phyloP scores from a whole-genome alignment of 2,888 invertebrate species.

The Yponomeuta sedellus region DNA sequence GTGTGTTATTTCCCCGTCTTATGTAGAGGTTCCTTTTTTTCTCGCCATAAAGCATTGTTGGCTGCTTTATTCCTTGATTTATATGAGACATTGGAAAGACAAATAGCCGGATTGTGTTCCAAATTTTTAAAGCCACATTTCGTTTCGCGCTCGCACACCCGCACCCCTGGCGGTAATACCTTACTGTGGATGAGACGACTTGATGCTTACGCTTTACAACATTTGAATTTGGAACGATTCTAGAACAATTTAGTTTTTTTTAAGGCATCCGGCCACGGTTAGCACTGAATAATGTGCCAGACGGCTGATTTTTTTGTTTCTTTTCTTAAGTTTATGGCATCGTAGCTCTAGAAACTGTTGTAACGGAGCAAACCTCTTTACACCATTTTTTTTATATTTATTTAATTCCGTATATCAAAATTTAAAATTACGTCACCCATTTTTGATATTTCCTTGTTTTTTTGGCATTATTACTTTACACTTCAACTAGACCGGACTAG shows the following conservation, averaged over 20 bases:
- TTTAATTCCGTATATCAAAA: no score
- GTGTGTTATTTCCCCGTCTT: slow-evolving; percentile 73
- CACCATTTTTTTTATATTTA: no score
- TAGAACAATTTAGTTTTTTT: not conserved
- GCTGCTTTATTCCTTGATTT: slow-evolving; percentile 82
- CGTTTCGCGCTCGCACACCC: slow-evolving; percentile 75
- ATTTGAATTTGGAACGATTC: not conserved
- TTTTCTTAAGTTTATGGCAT: not conserved
- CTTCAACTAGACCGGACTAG: no score
- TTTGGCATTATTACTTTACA: no score
- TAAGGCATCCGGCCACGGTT: not conserved
- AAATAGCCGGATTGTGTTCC: slow-evolving; percentile 87
- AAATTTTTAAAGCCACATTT: slow-evolving; percentile 88
- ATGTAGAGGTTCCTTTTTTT: slow-evolving; percentile 72
- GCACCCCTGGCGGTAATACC: slow-evolving; percentile 60
- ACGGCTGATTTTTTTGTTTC: not conserved
- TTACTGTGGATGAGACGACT: slow-evolving; percentile 45
- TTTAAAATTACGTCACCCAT: no score
- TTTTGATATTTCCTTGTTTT: no score
- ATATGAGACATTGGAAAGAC: slow-evolving; percentile 84
- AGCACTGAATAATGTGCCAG: no score
- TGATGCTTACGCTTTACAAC: slow-evolving; percentile 35
- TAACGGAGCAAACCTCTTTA: no score
- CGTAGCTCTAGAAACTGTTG: not conserved
- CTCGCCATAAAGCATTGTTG: slow-evolving; percentile 77